A percentile compares a stretch with the other conserved stretches of the same genome.
Conservation (phyloP, 2,888 invertebrate genomes). For the Leptopilina drosophilae region DNA sequence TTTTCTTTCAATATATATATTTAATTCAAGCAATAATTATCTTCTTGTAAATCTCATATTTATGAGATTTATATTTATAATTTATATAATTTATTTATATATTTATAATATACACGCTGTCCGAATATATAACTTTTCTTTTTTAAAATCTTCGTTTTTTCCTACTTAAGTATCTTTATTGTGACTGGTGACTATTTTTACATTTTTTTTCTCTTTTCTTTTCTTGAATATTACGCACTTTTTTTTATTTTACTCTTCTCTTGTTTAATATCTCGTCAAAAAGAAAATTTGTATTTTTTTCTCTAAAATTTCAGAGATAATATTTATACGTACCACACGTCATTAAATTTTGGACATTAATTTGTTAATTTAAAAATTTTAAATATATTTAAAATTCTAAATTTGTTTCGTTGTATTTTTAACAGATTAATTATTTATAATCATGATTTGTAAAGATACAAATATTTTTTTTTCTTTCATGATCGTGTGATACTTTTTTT, state of each 20-base stretch:
- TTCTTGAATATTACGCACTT: not conserved
- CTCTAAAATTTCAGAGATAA: conserved; percentile 2
- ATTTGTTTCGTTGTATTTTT: too few relatives aligned
- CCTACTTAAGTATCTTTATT: too few relatives aligned
- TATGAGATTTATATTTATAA: not conserved
- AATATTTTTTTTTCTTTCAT: not conserved
- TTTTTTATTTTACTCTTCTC: not conserved
- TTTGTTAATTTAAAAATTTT: not conserved
- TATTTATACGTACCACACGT: conserved; percentile 12
- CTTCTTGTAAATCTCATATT: not conserved
- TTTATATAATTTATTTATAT: too few relatives aligned
- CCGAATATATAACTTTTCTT: too few relatives aligned
- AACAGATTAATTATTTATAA: too few relatives aligned
- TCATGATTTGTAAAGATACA: not conserved
- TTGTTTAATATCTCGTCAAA: not conserved
- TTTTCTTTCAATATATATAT: conserved; percentile 5
- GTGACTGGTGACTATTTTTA: not conserved
- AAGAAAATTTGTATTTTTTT: not conserved
- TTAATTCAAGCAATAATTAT: not conserved
- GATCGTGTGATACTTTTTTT: conserved; percentile 28
- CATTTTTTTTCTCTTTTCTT: not conserved
- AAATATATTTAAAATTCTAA: too few relatives aligned
- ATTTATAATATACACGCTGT: too few relatives aligned
- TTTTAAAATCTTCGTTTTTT: not conserved
- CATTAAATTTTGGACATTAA: not conserved